phyloP scores from a whole-genome alignment of 2,888 invertebrate species.

The Hyposoter dolosus region DNA sequence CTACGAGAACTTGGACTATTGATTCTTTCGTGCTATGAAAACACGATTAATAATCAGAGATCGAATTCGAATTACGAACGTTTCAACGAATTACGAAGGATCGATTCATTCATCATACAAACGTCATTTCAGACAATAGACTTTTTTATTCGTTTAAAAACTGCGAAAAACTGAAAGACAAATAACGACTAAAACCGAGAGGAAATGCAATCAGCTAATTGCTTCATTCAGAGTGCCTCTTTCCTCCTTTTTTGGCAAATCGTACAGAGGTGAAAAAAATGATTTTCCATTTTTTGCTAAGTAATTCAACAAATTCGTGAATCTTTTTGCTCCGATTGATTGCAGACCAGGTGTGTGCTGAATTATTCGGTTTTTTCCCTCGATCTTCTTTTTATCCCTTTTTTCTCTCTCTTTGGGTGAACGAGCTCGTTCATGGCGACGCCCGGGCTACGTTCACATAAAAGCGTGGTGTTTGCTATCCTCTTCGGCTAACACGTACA shows the following conservation, averaged over 20 bases:
- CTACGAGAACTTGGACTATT: background rate
- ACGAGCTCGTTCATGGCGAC: constrained; percentile 47
- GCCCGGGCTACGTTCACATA: constrained; percentile 58
- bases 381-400: constrained; percentile 9
- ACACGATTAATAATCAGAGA: background rate
- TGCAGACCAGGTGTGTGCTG: constrained; percentile 11
- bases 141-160: background rate
- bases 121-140: background rate
- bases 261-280: background rate
- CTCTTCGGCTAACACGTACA: constrained; percentile 47
- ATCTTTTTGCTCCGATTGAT: background rate
- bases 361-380: constrained; percentile 37
- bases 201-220: background rate
- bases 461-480: constrained; percentile 54
- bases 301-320: background rate
- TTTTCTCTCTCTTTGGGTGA: constrained; percentile 47
- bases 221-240: background rate
- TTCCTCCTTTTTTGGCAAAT: background rate
- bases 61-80: no score
- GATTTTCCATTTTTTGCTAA: background rate
- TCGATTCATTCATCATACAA: background rate
- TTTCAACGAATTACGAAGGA: no score
- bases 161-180: background rate
- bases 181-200: background rate
- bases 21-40: background rate